Evolutionary conservation across 1,140 invertebrate species (phyloP).

Genomic region (Calliopsis andreniformis): DNA sequence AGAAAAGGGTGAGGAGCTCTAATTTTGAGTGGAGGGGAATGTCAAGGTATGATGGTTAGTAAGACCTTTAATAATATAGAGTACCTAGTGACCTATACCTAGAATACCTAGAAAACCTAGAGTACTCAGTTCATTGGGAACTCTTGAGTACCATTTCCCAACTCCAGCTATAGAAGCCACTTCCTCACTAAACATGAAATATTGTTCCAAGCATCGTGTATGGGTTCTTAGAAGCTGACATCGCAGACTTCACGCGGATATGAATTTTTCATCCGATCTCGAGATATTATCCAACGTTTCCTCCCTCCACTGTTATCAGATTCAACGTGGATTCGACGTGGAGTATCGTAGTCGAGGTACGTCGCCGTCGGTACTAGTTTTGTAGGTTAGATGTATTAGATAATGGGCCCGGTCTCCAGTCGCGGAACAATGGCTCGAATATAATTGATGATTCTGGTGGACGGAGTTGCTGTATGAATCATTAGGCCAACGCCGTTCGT

Average conservation of each 20-base stretch:
- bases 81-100: too few relatives aligned
- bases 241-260: neutral
- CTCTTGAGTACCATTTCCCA: too few relatives aligned
- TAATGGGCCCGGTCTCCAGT: constrained; percentile 44
- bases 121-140: too few relatives aligned
- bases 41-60: too few relatives aligned
- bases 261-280: constrained; percentile 6
- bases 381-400: constrained; percentile 51
- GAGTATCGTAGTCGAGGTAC: neutral
- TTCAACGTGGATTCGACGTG: constrained; percentile 11
- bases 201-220: too few relatives aligned
- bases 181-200: too few relatives aligned
- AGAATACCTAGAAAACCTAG: too few relatives aligned
- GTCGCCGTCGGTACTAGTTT: constrained; percentile 18
- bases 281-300: neutral
- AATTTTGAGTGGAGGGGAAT: too few relatives aligned
- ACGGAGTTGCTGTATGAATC: constrained; percentile 44
- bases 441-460: constrained; percentile 58
- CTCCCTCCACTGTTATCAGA: constrained; percentile 39
- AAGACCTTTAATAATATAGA: too few relatives aligned
- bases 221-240: too few relatives aligned
- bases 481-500: constrained; percentile 33
- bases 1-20: too few relatives aligned
- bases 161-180: too few relatives aligned
- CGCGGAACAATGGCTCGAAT: constrained; percentile 52